Evolutionary conservation across 2,113 vertebrate genomes (phyloP), one percentile per base, ranked within the genome.

Genomic region (Silurus meridionalis): DNA sequence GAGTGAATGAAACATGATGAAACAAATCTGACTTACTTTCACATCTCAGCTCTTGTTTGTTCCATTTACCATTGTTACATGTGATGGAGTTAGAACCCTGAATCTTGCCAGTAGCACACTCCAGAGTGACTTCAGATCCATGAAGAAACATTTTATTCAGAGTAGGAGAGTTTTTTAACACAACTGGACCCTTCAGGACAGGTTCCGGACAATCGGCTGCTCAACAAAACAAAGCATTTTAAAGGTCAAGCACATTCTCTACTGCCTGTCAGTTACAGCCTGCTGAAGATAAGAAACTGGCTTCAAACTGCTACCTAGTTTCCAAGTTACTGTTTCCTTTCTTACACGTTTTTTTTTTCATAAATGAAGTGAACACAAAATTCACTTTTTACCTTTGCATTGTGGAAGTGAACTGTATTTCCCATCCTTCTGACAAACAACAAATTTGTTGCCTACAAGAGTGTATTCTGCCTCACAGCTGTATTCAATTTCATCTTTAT

Each of bases 311-410:
- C 37, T 37, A 37, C 37, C 37, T 37, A 37, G 2, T 37, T 37
- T 37, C 37, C 37, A 2, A 37, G 37, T 37, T 57, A 8, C 8
- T 57, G 55, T 57, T 13, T 13, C 55, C 6, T 57, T 13, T 57
- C 55, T 9, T 13, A 71, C 67, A 71, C 21, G n/a, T n/a, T n/a
- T 48, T 71, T 19, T 72, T 17, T 9, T 72, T 19, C 19, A 72
- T 9, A 4, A 57, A 0, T 46, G 3, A 63, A 23, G 0, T 11
- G 19, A 28, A 63, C 7, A 9, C 9, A 80, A 86, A 37, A 37
- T 37, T 46, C 1, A 23, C 9, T 58, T 81, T 93, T 89, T 79
- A 95, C 94, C 87, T 89, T 79, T 13, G 71, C 94, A 95, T 37
- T 57, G 0, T 37, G 94, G 94, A 77, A 88, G 88, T 25, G 79